Percentiles rank a stretch among this genome's conserved stretches.
phyloP scores from a whole-genome alignment of 2,888 invertebrate genomes.

The Euplexia lucipara region DNA sequence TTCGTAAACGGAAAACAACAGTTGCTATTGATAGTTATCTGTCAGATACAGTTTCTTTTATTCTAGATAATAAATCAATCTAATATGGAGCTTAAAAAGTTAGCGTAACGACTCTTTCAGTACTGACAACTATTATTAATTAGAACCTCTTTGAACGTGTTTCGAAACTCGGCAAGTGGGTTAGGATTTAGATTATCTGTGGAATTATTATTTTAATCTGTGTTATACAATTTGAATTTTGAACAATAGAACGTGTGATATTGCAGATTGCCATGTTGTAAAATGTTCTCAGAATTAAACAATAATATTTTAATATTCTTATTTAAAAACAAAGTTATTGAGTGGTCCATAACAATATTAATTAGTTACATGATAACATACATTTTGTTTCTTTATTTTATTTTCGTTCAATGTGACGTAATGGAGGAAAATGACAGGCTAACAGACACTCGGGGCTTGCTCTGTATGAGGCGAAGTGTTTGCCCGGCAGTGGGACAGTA shows the following conservation, averaged over 20 bases:
- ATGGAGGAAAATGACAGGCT: too few species aligned
- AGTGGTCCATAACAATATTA: too few species aligned
- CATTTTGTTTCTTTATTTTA: too few species aligned
- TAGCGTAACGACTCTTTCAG: slow-evolving; percentile 62
- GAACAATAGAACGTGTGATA: slow-evolving; percentile 40
- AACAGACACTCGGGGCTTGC: too few species aligned
- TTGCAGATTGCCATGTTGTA: neutral
- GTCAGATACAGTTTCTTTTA: slow-evolving; percentile 66
- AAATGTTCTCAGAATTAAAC: neutral
- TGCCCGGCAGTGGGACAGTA: too few species aligned
- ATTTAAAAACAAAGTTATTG: neutral
- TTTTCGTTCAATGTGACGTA: too few species aligned
- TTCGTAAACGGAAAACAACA: slow-evolving; percentile 62
- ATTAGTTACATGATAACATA: too few species aligned
- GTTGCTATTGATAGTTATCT: slow-evolving; percentile 58
- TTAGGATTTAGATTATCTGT: slow-evolving; percentile 46
- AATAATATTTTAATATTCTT: neutral
- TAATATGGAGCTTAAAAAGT: slow-evolving; percentile 56
- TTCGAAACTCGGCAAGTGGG: slow-evolving; percentile 56
- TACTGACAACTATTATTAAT: slow-evolving; percentile 68
- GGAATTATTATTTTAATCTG: slow-evolving; percentile 32
- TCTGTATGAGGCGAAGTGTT: too few species aligned
- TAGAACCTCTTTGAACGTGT: slow-evolving; percentile 61
- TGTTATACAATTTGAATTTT: slow-evolving; percentile 47
- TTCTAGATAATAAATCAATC: slow-evolving; percentile 66